Evolutionary conservation across 1,140 invertebrate species (phyloP), one percentile per base, ranked within the genome.

Genomic region (Sarcophaga bullata): DNA sequence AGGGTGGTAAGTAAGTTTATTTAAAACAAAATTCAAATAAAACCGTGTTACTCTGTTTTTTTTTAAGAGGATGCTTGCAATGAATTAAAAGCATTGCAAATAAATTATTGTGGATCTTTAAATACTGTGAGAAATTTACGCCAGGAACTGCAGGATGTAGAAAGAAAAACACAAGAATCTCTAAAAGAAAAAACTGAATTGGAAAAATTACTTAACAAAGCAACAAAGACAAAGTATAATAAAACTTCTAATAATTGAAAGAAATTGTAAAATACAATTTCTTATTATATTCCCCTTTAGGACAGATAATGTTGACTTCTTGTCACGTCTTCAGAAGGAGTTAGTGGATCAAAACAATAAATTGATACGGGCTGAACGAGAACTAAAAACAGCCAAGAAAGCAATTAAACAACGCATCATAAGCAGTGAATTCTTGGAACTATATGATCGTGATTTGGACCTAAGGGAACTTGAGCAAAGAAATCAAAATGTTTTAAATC

Each of bases 401-500:
- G 85, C 85, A 6, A 83, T 87, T 2, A 85, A 83, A 9, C 84
- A 87, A n/a, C 83, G 84, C 6, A 84, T 85, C 6, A 85, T 87
- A 0, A 88, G 91, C 81, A 83, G 84, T 3, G 91, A 91, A 73
- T 90, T 85, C 52, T 80, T 89, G 8, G 83, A 84, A 8, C 62
- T 87, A 62, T 86, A 88, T 49, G 87, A 91, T 80, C 88, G 89
- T 48, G 87, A 90, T 62, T 82, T 86, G 80, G 87, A 86, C 78
- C 85, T 85, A 75, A 91, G 85, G 85, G 91, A 90, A 81, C 86
- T 84, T 80, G 89, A 86, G 86, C 85, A 84, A 72, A 90, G 83
- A 58, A 91, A 92, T 83, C 86, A 85, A 13, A 87, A 85, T 81
- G 88, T 86, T 0, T 80, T 91, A 5, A 89, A 91, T 72, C 84